Evolutionary conservation across 2,113 vertebrate genomes (phyloP).

Genomic region (Hemiprocne comata): DNA sequence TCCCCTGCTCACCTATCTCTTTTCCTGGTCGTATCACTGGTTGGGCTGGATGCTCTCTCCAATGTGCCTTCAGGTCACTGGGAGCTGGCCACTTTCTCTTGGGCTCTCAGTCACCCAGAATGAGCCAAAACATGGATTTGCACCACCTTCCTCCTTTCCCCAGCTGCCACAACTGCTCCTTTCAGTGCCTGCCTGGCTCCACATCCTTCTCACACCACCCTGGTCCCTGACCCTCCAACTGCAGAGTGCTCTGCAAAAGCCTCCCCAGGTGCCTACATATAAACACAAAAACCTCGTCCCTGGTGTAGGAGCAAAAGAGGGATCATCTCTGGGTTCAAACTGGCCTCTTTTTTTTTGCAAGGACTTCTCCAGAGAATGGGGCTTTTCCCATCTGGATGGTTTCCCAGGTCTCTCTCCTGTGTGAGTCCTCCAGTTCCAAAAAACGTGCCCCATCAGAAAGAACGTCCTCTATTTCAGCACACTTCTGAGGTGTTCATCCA

Average conservation of each 20-base stretch:
- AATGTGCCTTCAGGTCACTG: background rate
- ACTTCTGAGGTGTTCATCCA: background rate
- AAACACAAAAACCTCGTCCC: background rate
- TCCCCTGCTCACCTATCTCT: background rate
- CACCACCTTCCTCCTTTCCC: background rate
- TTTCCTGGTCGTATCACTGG: background rate
- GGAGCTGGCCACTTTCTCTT: background rate
- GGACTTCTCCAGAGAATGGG: fast-evolving
- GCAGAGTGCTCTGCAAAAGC: background rate
- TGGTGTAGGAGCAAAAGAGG: background rate
- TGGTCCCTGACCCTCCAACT: background rate
- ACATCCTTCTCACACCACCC: background rate
- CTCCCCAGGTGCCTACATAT: background rate
- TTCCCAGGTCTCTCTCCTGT: background rate
- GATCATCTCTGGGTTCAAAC: background rate
- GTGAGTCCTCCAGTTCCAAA: background rate
- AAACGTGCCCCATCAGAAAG: background rate
- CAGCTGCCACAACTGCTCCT: background rate
- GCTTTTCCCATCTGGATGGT: background rate
- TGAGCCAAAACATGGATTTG: background rate
- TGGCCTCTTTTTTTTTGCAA: background rate
- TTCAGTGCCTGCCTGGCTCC: fast-evolving
- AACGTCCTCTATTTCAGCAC: background rate
- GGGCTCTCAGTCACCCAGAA: background rate
- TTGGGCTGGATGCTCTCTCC: background rate